phyloP scores from a whole-genome alignment of 2,888 invertebrate species.

The Epistrophella euchroma region DNA sequence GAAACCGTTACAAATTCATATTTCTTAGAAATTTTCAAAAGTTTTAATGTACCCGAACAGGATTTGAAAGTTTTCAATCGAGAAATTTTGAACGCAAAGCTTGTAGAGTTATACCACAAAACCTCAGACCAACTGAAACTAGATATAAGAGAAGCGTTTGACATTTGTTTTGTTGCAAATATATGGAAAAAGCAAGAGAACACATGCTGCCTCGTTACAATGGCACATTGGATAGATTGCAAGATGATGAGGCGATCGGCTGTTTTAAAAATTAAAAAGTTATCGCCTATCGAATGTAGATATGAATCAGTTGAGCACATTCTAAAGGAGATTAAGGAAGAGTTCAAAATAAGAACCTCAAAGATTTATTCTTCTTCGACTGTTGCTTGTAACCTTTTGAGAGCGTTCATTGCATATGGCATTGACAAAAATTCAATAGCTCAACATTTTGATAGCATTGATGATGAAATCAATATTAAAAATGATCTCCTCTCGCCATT shows the following conservation, averaged over 20 bases:
- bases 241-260: conserved; percentile 29
- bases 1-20: conserved; percentile 24
- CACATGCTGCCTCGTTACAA: conserved; percentile 4
- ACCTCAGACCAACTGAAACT: background rate
- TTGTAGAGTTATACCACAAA: conserved; percentile 8
- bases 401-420: conserved; percentile 21
- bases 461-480: conserved; percentile 8
- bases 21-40: conserved; percentile 25
- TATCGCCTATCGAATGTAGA: background rate
- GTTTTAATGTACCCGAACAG: background rate
- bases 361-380: background rate
- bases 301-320: background rate
- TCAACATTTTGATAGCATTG: background rate
- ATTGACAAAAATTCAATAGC: conserved; percentile 6
- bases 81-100: conserved; percentile 2
- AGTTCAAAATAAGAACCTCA: conserved; percentile 2
- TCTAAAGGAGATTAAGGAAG: background rate
- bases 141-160: background rate
- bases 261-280: background rate
- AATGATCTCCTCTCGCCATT: conserved; percentile 3
- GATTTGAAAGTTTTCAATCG: conserved; percentile 32
- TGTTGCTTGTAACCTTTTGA: background rate
- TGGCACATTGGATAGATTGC: conserved; percentile 32
- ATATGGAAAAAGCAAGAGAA: conserved; percentile 1
- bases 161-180: conserved; percentile 33